These are phyloP conservation scores for Tillus elongatus DNA, from an alignment of 2,888 invertebrate genomes.

Conservation along the genomic window DNA sequence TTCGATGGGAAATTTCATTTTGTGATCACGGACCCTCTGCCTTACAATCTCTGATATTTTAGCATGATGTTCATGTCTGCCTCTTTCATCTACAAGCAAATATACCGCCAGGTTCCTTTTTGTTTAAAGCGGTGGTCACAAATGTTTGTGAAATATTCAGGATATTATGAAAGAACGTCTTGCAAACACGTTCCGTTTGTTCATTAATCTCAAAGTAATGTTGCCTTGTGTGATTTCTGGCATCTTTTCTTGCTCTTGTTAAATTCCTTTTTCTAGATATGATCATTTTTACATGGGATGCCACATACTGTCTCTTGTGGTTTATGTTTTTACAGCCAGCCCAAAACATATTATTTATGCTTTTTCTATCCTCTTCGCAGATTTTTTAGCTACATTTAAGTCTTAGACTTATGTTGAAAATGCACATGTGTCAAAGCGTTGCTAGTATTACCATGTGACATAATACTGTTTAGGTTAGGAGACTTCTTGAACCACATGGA, in stretches of 20 bases:
- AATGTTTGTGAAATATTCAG: constrained; percentile 2
- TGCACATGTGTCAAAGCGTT: no score
- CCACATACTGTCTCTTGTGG: constrained; percentile 1
- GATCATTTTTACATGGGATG: not conserved
- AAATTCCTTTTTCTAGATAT: not conserved
- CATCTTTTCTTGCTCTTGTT: constrained; percentile 1
- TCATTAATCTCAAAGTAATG: constrained; percentile 1
- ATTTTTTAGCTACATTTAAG: not conserved
- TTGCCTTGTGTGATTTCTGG: constrained; percentile 1
- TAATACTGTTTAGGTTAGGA: no score
- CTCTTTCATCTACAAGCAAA: constrained; percentile 8
- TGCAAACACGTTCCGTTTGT: constrained; percentile 1
- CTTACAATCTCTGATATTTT: constrained; percentile 14
- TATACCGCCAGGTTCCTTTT: not conserved
- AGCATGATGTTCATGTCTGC: constrained; percentile 9
- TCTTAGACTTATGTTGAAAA: no score
- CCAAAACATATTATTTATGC: constrained; percentile 2
- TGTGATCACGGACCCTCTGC: constrained; percentile 14
- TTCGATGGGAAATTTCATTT: constrained; percentile 13
- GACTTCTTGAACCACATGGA: no score
- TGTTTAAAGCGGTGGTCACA: not conserved
- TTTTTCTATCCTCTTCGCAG: constrained; percentile 3
- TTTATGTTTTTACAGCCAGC: not conserved
- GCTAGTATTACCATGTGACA: no score
- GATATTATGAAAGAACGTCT: not conserved